These are phyloP conservation scores for Batillaria attramentaria DNA, from an alignment of 1,140 invertebrate genomes.

Conservation along the genomic window DNA sequence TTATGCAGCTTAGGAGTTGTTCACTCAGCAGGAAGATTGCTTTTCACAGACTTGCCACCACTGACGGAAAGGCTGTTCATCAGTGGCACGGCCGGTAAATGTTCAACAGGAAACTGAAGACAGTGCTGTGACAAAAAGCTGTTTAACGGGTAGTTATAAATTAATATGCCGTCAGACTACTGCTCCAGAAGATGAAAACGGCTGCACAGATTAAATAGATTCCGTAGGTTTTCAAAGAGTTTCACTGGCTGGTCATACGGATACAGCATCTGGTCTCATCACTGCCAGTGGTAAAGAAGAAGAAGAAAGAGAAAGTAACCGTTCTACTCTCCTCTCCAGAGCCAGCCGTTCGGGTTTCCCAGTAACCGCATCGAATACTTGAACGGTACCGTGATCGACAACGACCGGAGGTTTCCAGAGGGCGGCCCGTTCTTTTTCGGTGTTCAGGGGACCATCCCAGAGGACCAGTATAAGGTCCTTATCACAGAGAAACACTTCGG, in stretches of 20 bases:
- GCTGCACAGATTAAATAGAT: too few relatives aligned
- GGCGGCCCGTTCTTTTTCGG: slow-evolving; percentile 45
- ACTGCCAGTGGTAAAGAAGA: background rate
- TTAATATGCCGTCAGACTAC: too few relatives aligned
- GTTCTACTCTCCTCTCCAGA: slow-evolving; percentile 32
- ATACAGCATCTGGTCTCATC: background rate
- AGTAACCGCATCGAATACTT: slow-evolving; percentile 59
- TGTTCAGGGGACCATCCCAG: slow-evolving; percentile 47
- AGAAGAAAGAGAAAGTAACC: background rate
- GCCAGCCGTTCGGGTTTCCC: slow-evolving; percentile 59
- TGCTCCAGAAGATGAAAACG: too few relatives aligned
- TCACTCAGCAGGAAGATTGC: too few relatives aligned
- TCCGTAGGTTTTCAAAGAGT: background rate
- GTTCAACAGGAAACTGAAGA: too few relatives aligned
- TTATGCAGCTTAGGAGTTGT: too few relatives aligned
- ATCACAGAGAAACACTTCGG: slow-evolving; percentile 55
- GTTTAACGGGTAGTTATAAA: too few relatives aligned
- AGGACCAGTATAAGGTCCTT: slow-evolving; percentile 44
- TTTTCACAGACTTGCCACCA: too few relatives aligned
- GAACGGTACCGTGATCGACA: slow-evolving; percentile 51
- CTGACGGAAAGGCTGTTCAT: too few relatives aligned
- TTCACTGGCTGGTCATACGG: background rate
- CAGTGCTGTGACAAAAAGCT: too few relatives aligned
- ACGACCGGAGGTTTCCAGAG: slow-evolving; percentile 30
- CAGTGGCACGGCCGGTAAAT: too few relatives aligned